These are phyloP conservation scores for Phoxinus dragarum DNA, from an alignment of 2,797 vertebrate species.

Conservation along the genomic window DNA sequence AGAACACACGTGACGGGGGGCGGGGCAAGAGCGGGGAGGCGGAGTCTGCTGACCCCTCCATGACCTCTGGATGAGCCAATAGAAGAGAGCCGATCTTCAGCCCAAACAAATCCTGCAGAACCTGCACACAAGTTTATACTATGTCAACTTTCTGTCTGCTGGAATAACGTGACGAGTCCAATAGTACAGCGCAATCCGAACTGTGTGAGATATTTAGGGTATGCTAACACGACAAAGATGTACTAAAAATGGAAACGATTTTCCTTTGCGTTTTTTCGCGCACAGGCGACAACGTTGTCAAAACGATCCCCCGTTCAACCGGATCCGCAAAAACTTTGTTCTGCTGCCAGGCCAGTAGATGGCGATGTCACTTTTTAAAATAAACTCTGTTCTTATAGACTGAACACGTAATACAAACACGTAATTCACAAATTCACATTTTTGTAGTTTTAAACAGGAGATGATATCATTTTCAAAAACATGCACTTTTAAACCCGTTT, in stretches of 20 bases:
- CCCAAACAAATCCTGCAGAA: slow-evolving; percentile 71
- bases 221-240: not conserved
- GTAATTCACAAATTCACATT: too few relatives aligned
- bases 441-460: too few relatives aligned
- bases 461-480: too few relatives aligned
- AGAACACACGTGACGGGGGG: slow-evolving; percentile 59
- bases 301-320: too few relatives aligned
- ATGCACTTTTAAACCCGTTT: too few relatives aligned
- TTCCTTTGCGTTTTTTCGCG: not conserved
- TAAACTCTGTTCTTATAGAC: too few relatives aligned
- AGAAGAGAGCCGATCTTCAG: slow-evolving; percentile 69
- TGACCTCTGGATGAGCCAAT: slow-evolving; percentile 67
- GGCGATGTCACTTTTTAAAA: too few relatives aligned
- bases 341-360: too few relatives aligned
- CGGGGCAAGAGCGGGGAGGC: not conserved
- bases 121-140: slow-evolving; percentile 56
- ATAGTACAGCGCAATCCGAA: not conserved
- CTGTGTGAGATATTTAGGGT: not conserved
- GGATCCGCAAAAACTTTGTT: not conserved
- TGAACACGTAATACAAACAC: too few relatives aligned
- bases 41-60: slow-evolving; percentile 66
- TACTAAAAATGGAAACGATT: not conserved
- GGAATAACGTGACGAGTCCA: not conserved
- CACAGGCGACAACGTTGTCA: not conserved
- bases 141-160: not conserved